Conservation (phyloP, 2,888 invertebrate genomes). For the Drosophila demipolita region DNA sequence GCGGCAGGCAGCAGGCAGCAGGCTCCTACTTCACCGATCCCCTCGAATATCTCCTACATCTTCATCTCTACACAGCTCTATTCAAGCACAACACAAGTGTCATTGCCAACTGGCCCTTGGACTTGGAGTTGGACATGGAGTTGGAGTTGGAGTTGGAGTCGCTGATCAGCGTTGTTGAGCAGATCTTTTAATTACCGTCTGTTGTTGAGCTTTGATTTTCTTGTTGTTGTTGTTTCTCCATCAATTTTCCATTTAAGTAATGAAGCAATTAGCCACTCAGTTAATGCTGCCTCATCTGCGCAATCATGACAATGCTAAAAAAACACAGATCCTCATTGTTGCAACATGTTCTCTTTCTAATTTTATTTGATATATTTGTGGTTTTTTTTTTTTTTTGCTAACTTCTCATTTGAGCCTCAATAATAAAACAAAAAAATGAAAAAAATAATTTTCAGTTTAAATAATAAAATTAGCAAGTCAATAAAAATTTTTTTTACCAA, state of each 20-base stretch:
- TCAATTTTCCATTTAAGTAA: conserved; percentile 41
- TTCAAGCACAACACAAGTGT: conserved; percentile 38
- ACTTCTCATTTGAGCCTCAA: not conserved
- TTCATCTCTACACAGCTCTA: conserved; percentile 4
- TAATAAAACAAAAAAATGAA: not conserved
- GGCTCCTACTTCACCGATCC: conserved; percentile 12
- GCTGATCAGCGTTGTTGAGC: conserved; percentile 22
- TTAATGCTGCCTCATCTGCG: conserved; percentile 40
- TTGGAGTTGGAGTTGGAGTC: conserved; percentile 8
- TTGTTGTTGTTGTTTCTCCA: not conserved
- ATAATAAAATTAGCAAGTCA: not conserved
- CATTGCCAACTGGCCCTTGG: conserved; percentile 9
- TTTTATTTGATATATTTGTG: not conserved
- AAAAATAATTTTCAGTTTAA: not conserved
- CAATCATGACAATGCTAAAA: conserved; percentile 1
- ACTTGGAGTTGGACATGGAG: conserved; percentile 8
- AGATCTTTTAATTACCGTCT: conserved; percentile 48
- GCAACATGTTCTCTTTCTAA: not conserved
- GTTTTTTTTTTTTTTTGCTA: not conserved
- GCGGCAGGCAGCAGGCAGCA: not conserved
- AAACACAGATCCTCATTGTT: conserved; percentile 19
- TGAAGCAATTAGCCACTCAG: conserved; percentile 44
- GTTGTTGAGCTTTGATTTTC: conserved; percentile 33
- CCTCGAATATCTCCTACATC: not conserved
- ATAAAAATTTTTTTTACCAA: not conserved